Base-by-base conservation (phyloP, 2,888 invertebrate genomes). In the Listrodromus nycthemerus region DNA sequence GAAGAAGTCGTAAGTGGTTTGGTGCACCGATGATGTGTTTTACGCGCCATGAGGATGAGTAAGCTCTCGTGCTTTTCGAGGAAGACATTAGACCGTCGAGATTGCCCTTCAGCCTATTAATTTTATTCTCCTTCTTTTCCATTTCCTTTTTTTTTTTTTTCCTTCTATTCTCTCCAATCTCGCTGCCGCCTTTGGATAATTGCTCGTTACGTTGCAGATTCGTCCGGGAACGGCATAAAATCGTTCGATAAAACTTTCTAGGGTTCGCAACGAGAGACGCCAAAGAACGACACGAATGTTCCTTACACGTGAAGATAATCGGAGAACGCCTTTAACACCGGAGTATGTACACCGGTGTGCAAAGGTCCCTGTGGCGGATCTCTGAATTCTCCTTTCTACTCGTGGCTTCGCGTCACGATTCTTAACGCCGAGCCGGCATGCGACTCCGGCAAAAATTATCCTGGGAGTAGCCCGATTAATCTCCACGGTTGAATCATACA, bases 381-480 rank as follows among this genome's bases (percentile, higher is more conserved):
- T 63, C 63, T 63, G 90, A 86, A 91, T 90, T 88, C 90, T 91
- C 91, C 91, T 92, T 92, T 92, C 91, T 90, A 91, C 89, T 86
- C 65, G 80, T 86, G 88, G 80, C 74, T 71, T 70, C 83, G 83
- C 89, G 89, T 91, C 91, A 90, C 91, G 91, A 91, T 87, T 90
- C 89, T 86, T 83, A 76, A 80, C 77, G 75, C 41, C 65, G 71
- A 80, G 80, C 85, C 80, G 86, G 61, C 83, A 67, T 41, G 41
- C 58, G 52, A 52, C 50, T 69, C 33, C 69, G 37, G 65, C 37
- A 48, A 52, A 71, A 63, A 50, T 78, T 65, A 50, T 70, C 50
- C 50, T 24, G 27, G 33, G 3, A 16, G 70, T 19, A 50, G n/a
- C 69, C 50, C 33, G 70, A 78, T 37, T 37, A 7, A 37, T 37